Evolutionary conservation across 1,140 invertebrate species (phyloP).

Genomic region (Brachionus sp.): DNA sequence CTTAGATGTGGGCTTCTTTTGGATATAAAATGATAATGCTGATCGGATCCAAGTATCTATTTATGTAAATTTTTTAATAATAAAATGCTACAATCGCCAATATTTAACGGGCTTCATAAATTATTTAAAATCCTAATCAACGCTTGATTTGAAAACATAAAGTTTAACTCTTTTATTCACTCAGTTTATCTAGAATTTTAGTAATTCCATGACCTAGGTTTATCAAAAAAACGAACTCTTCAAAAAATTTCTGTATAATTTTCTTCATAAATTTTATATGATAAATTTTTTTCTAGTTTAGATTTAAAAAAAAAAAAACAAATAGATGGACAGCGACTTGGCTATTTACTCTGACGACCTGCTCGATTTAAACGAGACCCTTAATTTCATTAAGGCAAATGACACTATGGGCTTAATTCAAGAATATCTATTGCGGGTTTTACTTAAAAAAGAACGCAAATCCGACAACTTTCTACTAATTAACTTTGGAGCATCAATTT

Average conservation of each 20-base stretch:
- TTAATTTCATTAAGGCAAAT: neutral
- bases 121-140: neutral
- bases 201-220: neutral
- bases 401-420: neutral
- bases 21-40: conserved; percentile 42
- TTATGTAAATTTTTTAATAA: neutral
- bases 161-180: neutral
- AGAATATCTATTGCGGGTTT: neutral
- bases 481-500: neutral
- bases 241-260: neutral
- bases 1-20: conserved; percentile 42
- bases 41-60: conserved; percentile 37
- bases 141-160: neutral
- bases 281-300: neutral
- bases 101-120: neutral
- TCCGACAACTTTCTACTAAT: neutral
- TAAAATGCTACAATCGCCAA: neutral
- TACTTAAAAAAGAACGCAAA: neutral
- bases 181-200: neutral
- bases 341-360: neutral
- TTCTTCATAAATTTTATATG: neutral
- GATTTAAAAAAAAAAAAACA: neutral
- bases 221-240: neutral
- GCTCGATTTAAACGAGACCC: neutral
- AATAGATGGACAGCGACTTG: neutral